These are phyloP conservation scores for Odontomyia ornata DNA, from an alignment of 2,888 invertebrate species.

Conservation along the genomic window DNA sequence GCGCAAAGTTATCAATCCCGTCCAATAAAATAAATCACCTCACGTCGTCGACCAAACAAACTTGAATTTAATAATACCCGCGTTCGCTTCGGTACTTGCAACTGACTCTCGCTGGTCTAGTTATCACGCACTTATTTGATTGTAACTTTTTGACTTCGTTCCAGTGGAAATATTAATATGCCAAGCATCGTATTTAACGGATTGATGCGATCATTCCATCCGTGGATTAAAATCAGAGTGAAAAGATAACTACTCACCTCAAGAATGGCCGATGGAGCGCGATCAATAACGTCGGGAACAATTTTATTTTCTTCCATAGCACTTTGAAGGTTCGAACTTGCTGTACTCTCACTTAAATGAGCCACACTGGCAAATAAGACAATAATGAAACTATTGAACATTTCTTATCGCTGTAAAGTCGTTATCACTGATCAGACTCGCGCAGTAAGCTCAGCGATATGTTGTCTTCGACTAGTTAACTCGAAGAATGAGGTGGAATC, in stretches of 20 bases:
- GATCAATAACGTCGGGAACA: constrained; percentile 49
- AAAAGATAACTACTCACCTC: constrained; percentile 56
- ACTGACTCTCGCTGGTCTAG: too few relatives aligned
- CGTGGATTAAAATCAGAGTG: too few relatives aligned
- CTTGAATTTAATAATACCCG: too few relatives aligned
- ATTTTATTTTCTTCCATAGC: constrained; percentile 65
- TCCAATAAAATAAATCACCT: too few relatives aligned
- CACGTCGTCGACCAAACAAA: too few relatives aligned
- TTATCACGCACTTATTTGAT: too few relatives aligned
- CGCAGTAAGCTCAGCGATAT: neutral
- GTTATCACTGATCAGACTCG: neutral
- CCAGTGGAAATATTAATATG: too few relatives aligned
- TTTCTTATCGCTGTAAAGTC: neutral
- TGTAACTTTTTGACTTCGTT: too few relatives aligned
- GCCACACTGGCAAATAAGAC: neutral
- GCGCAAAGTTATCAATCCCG: too few relatives aligned
- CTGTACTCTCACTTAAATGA: neutral
- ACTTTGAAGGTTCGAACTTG: neutral
- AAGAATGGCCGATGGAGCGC: constrained; percentile 51
- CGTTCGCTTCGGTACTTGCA: too few relatives aligned
- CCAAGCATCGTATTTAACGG: too few relatives aligned
- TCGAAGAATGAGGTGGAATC: neutral
- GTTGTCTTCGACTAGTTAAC: neutral
- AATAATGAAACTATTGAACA: neutral
- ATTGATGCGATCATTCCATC: too few relatives aligned